phyloP scores from a whole-genome alignment of 2,888 invertebrate species.

The Tenthredo scrophulariae region DNA sequence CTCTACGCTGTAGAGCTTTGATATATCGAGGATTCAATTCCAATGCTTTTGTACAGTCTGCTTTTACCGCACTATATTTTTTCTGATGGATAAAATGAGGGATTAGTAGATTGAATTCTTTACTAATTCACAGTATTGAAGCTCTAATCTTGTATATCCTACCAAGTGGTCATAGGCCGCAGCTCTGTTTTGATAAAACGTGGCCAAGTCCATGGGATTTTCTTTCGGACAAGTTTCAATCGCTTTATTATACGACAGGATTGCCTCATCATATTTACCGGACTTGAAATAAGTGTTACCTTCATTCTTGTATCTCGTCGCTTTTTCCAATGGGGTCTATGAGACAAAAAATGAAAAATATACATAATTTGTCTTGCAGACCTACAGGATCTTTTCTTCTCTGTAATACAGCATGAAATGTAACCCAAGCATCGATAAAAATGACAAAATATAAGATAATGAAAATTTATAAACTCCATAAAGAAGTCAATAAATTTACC shows the following conservation, averaged over 20 bases:
- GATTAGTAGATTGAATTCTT: not conserved
- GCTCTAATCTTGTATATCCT: constrained; percentile 59
- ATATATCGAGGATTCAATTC: constrained; percentile 91
- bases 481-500: not conserved
- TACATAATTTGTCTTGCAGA: not conserved
- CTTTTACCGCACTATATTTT: constrained; percentile 90
- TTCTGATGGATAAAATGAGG: constrained; percentile 76
- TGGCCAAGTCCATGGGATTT: constrained; percentile 88
- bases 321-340: constrained; percentile 85
- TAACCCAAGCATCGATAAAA: not conserved
- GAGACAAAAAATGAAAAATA: constrained; percentile 58
- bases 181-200: constrained; percentile 97
- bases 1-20: constrained; percentile 92
- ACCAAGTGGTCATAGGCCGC: constrained; percentile 95
- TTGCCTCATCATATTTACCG: constrained; percentile 95
- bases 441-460: not conserved
- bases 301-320: constrained; percentile 90
- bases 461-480: not conserved
- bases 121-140: constrained; percentile 20
- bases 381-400: not conserved
- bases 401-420: not conserved
- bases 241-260: constrained; percentile 93
- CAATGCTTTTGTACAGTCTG: constrained; percentile 92
- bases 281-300: constrained; percentile 93
- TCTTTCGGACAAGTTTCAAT: constrained; percentile 92